Conservation (phyloP, 2,888 invertebrate species). For the Scaptomyza tumidula region DNA sequence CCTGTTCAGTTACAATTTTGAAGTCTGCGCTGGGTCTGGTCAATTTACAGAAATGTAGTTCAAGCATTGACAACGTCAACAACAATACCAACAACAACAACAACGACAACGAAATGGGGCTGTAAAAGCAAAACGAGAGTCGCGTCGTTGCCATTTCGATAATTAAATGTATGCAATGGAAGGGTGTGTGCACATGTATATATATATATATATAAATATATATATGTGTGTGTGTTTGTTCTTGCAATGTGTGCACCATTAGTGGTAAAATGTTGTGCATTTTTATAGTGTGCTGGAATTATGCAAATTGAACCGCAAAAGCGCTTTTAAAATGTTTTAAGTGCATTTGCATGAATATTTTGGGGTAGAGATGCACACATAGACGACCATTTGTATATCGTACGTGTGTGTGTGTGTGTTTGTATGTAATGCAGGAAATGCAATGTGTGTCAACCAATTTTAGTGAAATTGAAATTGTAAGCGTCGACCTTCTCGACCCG, state of each 20-base stretch:
- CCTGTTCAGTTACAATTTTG: slow-evolving; percentile 39
- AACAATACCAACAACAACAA: no score
- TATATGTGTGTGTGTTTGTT: slow-evolving; percentile 19
- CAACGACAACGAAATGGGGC: no score
- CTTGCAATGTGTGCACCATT: slow-evolving; percentile 64
- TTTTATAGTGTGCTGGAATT: slow-evolving; percentile 79
- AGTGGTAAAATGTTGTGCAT: slow-evolving; percentile 80
- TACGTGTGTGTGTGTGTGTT: slow-evolving; percentile 14
- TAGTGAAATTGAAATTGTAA: slow-evolving; percentile 73
- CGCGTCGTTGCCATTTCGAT: slow-evolving; percentile 71
- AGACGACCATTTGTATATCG: slow-evolving; percentile 2
- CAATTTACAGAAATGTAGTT: slow-evolving; percentile 64
- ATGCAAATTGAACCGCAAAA: slow-evolving; percentile 81
- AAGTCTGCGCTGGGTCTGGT: slow-evolving; percentile 53
- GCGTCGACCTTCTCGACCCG: slow-evolving; percentile 61
- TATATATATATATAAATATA: background rate
- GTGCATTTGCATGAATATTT: slow-evolving; percentile 81
- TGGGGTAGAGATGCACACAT: slow-evolving; percentile 45
- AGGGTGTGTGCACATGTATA: slow-evolving; percentile 20
- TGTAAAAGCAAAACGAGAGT: background rate
- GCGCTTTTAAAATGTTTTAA: slow-evolving; percentile 80
- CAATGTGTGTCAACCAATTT: slow-evolving; percentile 79
- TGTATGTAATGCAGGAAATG: slow-evolving; percentile 35
- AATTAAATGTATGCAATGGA: slow-evolving; percentile 71
- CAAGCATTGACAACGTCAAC: no score